Percentiles rank a stretch among this genome's conserved stretches.
phyloP scores from a whole-genome alignment of 2,888 invertebrate species.

The Adelognathus sp. region DNA sequence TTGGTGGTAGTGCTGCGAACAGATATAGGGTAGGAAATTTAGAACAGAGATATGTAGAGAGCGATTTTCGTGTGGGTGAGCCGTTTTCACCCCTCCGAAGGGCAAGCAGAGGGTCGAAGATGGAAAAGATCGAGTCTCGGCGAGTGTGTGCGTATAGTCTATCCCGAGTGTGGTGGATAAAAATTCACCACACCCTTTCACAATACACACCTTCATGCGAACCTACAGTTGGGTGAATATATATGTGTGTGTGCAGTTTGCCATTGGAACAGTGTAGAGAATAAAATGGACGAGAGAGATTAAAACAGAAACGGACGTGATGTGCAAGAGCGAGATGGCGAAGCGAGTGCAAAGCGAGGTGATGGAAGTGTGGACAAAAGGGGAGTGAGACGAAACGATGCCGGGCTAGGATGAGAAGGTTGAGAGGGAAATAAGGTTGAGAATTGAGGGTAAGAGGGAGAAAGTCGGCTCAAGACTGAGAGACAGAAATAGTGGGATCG shows the following conservation, averaged over 20 bases:
- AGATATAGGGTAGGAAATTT: neutral
- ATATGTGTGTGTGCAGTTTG: neutral
- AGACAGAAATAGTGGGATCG: conserved; percentile 67
- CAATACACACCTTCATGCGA: conserved; percentile 2
- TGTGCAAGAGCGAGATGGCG: conserved; percentile 23
- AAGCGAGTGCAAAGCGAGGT: conserved; percentile 7
- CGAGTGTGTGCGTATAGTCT: conserved; percentile 32
- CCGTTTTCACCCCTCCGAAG: neutral
- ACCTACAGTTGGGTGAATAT: neutral
- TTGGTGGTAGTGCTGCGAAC: neutral
- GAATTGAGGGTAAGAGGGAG: conserved; percentile 33
- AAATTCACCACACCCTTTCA: conserved; percentile 5
- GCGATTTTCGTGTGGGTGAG: conserved; percentile 29
- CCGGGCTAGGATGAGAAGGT: conserved; percentile 42
- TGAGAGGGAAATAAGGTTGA: conserved; percentile 46
- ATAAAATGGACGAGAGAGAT: neutral
- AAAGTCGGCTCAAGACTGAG: conserved; percentile 15
- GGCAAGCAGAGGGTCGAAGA: conserved; percentile 23
- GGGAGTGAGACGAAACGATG: conserved; percentile 22
- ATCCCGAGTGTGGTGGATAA: too few relatives aligned
- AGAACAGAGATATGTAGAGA: neutral
- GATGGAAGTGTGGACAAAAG: neutral
- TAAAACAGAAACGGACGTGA: conserved; percentile 7
- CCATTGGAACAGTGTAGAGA: conserved; percentile 7
- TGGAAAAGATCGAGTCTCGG: conserved; percentile 30